Percentiles rank a stretch among this genome's conserved stretches.
These are phyloP conservation scores for Pedetes capensis DNA, from an alignment of 2,113 vertebrate genomes.

Conservation along the genomic window DNA sequence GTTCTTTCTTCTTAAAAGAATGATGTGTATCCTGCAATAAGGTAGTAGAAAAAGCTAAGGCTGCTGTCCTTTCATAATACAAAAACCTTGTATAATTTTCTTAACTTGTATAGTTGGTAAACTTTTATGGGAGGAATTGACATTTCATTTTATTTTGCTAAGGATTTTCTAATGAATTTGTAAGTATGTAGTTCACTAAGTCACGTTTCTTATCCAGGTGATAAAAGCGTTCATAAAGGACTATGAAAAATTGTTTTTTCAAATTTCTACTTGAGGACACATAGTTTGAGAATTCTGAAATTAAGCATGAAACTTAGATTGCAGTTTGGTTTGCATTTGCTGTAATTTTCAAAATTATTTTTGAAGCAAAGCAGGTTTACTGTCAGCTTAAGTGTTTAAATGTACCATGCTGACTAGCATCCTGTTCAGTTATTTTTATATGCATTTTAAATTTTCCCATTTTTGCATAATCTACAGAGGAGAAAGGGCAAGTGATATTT, in stretches of 20 bases:
- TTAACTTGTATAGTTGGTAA: conserved; percentile 94
- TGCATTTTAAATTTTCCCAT: conserved; percentile 28
- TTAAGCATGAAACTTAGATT: conserved; percentile 71
- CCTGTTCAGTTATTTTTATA: conserved; percentile 30
- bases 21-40: conserved; percentile 52
- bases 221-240: conserved; percentile 70
- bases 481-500: neutral
- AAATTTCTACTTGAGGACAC: conserved; percentile 65
- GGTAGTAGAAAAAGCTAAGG: conserved; percentile 4
- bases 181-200: conserved; percentile 75
- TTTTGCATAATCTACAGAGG: conserved; percentile 33
- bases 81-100: conserved; percentile 97
- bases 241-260: conserved; percentile 63
- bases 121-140: conserved; percentile 89
- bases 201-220: conserved; percentile 74
- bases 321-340: conserved; percentile 61
- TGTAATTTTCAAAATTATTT: conserved; percentile 59
- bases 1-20: conserved; percentile 46
- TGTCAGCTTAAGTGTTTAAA: conserved; percentile 31
- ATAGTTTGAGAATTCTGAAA: conserved; percentile 59
- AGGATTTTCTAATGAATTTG: conserved; percentile 83
- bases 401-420: conserved; percentile 22
- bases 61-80: conserved; percentile 89
- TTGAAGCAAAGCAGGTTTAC: conserved; percentile 57
- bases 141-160: conserved; percentile 86